Evolutionary conservation across 2,888 invertebrate genomes (phyloP), one percentile per base, ranked within the genome.

Genomic region (Acleris emargana): DNA sequence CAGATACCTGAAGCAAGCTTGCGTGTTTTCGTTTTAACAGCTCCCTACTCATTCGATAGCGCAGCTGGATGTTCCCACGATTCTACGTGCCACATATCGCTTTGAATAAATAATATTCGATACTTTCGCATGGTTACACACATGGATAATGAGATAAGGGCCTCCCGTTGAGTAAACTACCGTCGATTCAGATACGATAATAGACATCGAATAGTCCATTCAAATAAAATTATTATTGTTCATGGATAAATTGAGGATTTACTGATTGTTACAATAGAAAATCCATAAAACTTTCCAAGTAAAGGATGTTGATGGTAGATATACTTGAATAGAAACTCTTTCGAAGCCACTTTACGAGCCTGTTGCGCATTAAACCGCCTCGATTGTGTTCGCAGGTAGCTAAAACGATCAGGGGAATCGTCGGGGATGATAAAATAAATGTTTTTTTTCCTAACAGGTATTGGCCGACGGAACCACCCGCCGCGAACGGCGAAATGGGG

Each of bases 291-390:
- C 45, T 45, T 45, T n/a, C 5, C 2, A 45, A 45, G 5, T 17
- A 45, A 45, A 45, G 38, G 38, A 38, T 32, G 32, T 32, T 43
- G 43, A 5, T 43, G 7, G 45, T 17, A 17, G 7, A n/a, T 45
- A 17, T 17, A 17, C 45, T 45, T n/a, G 17, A 17, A 20, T 49
- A 3, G 17, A 49, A 49, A 49, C 18, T 17, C 49, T 49, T 18
- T n/a, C 16, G 18, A 49, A 49, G 18, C 49, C 74, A 69, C 68
- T 72, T 75, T 70, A 71, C 62, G 69, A 71, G 71, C 70, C 69
- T 74, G 71, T 72, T 75, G 75, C 68, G 72, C 72, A 68, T 73
- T 72, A 71, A 71, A 69, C 70, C 69, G 59, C 22, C 38, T 28
- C 64, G 45, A 68, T 64, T 59, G 60, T 57, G 63, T 49, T 66